Evolutionary conservation across 1,140 invertebrate genomes (phyloP).

Genomic region (Portunus trituberculatus): DNA sequence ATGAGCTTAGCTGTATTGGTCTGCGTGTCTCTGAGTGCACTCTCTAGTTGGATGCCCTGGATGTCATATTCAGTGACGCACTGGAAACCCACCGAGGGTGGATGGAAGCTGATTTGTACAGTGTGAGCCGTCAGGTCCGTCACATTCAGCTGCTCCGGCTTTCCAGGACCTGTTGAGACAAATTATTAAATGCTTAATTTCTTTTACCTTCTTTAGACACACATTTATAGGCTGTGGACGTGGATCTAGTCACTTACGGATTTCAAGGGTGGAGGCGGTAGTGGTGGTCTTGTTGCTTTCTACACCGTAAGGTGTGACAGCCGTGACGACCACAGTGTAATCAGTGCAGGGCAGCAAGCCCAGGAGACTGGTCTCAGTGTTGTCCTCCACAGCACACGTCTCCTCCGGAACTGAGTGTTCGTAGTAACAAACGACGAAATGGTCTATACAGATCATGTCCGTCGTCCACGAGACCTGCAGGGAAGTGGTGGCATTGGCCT

Average conservation of each 20-base stretch:
- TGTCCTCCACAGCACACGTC: neutral
- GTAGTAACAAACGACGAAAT: constrained; percentile 64
- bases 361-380: neutral
- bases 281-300: neutral
- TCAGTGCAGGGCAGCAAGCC: constrained; percentile 26
- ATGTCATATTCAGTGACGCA: constrained; percentile 60
- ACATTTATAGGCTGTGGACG: neutral
- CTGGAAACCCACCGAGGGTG: constrained; percentile 37
- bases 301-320: constrained; percentile 4
- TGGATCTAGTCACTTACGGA: neutral
- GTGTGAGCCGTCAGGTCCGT: constrained; percentile 30
- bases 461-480: constrained; percentile 44
- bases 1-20: neutral
- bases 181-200: neutral
- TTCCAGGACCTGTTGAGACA: constrained; percentile 47
- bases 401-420: neutral
- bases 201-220: neutral
- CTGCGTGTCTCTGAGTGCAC: neutral
- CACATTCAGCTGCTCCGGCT: constrained; percentile 42
- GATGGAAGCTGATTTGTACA: constrained; percentile 51
- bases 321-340: constrained; percentile 51
- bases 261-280: neutral
- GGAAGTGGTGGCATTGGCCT: neutral
- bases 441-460: constrained; percentile 29
- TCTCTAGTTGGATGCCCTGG: neutral